These are phyloP conservation scores for Pterostichus niger DNA, from an alignment of 2,888 invertebrate species.

Conservation along the genomic window DNA sequence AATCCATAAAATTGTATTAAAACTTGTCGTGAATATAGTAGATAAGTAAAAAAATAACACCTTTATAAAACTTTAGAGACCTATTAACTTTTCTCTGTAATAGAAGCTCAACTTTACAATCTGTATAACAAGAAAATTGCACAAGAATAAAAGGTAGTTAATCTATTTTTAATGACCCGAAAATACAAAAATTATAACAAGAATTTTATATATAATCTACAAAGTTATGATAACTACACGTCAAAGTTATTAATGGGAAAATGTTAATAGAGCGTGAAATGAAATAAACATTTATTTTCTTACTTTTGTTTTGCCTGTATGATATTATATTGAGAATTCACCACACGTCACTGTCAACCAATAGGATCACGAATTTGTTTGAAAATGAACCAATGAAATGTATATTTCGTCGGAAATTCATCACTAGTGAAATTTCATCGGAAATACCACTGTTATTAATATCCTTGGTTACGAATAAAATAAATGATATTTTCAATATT, in stretches of 20 bases:
- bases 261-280: constrained; percentile 31
- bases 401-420: too few species aligned
- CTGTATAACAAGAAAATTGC: constrained; percentile 20
- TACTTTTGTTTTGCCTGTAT: not conserved
- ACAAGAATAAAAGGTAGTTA: not conserved
- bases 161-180: constrained; percentile 32
- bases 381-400: too few species aligned
- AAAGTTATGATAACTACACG: not conserved
- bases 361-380: too few species aligned
- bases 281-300: not conserved
- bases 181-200: constrained; percentile 3
- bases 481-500: too few species aligned
- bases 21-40: not conserved
- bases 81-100: constrained; percentile 18
- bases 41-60: constrained; percentile 22
- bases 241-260: constrained; percentile 1
- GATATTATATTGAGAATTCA: too few species aligned
- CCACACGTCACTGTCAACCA: too few species aligned
- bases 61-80: constrained; percentile 25
- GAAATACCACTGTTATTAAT: too few species aligned
- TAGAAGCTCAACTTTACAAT: not conserved
- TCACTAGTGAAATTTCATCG: too few species aligned
- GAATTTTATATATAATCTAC: not conserved
- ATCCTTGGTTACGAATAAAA: too few species aligned
- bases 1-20: not conserved